phyloP scores from a whole-genome alignment of 2,888 invertebrate species.

The Miltochrista miniata region DNA sequence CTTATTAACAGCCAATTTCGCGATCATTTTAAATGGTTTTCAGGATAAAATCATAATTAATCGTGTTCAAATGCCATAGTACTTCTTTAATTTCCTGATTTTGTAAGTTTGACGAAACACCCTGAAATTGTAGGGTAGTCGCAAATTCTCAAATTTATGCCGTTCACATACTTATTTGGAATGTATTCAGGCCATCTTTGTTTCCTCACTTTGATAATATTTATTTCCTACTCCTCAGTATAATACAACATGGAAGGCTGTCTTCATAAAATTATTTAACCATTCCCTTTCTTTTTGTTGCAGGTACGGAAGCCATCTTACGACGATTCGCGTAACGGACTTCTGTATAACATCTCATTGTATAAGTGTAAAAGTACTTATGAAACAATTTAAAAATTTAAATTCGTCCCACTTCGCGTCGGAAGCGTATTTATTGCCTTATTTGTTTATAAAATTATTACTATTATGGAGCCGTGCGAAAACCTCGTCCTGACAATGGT shows the following conservation, averaged over 20 bases:
- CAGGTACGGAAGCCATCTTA: slow-evolving; percentile 34
- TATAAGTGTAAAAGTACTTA: slow-evolving; percentile 12
- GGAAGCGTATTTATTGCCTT: slow-evolving; percentile 52
- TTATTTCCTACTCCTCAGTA: neutral
- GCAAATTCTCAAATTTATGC: neutral
- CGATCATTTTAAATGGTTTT: neutral
- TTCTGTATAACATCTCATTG: slow-evolving; percentile 1
- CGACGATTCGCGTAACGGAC: slow-evolving; percentile 16
- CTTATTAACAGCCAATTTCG: too few species aligned
- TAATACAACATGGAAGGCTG: slow-evolving; percentile 6
- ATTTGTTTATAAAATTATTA: slow-evolving; percentile 56
- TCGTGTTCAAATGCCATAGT: too few species aligned
- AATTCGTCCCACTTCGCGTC: slow-evolving; percentile 46
- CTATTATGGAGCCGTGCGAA: slow-evolving; percentile 56
- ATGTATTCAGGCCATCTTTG: neutral
- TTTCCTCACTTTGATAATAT: neutral
- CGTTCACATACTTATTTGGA: neutral
- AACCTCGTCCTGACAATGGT: slow-evolving; percentile 12
- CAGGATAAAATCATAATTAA: neutral
- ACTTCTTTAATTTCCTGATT: too few species aligned
- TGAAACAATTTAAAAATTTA: slow-evolving; percentile 49
- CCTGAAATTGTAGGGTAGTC: too few species aligned
- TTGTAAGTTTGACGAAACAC: too few species aligned
- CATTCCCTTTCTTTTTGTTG: slow-evolving; percentile 36
- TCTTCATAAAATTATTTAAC: slow-evolving; percentile 29